A percentile compares a stretch with the other conserved stretches of the same genome.
These are phyloP conservation scores for Bubo bubo DNA, from an alignment of 2,113 vertebrate genomes.

Conservation along the genomic window DNA sequence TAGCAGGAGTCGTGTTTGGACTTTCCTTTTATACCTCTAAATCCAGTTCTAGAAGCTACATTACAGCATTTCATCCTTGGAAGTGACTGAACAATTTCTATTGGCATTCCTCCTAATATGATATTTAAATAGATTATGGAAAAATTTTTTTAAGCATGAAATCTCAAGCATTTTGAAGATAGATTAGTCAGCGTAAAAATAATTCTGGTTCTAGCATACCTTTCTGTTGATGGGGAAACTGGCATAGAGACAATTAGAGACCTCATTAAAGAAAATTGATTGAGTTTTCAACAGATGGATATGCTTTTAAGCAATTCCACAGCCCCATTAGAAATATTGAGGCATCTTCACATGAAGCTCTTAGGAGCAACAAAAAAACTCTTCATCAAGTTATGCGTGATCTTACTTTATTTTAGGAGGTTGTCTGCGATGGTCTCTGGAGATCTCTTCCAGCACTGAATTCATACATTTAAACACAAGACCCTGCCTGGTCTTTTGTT, in stretches of 20 bases:
- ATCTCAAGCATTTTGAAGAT: background rate
- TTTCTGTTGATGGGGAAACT: background rate
- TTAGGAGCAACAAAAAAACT: background rate
- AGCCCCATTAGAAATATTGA: background rate
- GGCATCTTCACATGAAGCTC: background rate
- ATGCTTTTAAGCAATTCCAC: background rate
- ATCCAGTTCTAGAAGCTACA: background rate
- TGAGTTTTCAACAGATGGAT: background rate
- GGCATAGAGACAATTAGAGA: background rate
- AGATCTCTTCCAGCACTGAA: background rate
- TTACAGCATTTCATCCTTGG: background rate
- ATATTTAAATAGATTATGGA: background rate
- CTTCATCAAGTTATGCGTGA: accelerated
- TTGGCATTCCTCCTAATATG: background rate
- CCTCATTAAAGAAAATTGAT: background rate
- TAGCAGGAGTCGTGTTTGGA: background rate
- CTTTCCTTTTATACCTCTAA: background rate
- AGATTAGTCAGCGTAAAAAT: background rate
- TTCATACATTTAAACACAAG: background rate
- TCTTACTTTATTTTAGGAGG: background rate
- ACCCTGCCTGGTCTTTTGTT: background rate
- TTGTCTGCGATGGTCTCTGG: accelerated
- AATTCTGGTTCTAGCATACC: background rate
- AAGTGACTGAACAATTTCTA: background rate
- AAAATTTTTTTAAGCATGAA: background rate